Base-by-base conservation (phyloP, 2,888 invertebrate species). In the Dasysyrphus tricinctus region DNA sequence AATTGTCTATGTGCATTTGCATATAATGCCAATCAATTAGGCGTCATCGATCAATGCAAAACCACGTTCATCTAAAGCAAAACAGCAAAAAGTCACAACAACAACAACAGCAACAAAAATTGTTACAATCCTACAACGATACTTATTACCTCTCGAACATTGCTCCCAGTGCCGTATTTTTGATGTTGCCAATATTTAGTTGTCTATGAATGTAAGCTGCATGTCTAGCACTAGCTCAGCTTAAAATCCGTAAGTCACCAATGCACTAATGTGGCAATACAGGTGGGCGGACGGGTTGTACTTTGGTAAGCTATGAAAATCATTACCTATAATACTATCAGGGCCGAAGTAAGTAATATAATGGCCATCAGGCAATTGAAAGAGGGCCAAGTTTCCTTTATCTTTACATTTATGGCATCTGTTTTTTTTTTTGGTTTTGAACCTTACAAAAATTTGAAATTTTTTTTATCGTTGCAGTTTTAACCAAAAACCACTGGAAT, bases 1-100 rank as follows among this genome's bases (percentile, higher is more conserved):
- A 70, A 86, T 86, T 86, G 81, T 81, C 81, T 80, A 24, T 69
- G 80, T 67, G 78, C 39, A 86, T 86, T 86, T 86, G 85, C 81
- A 86, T 86, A 81, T 81, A 81, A 86, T 86, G 85, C 54, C 78
- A 86, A 86, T 86, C 85, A 86, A 81, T 86, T 81, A 81, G 81
- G 81, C 85, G 85, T 81, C 81, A 81, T 81, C 81, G 78, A 81
- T 85, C 67, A 69, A 85, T 85, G 73, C 69, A 75, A 57, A 81
- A 24, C 74, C 74, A 74, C 70, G 78, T 44, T 74, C n/a, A 39
- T 54, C 14, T 61, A 76, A 61, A 67, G 59, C 49, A 63, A 42
- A 77, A 76, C 24, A 24, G 24, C 24, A 34, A 44, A 75, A 54
- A 32, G 0, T 39, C 24, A 56, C 16, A 37, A 51, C 19, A 34